Percentiles rank a stretch among this genome's conserved stretches.
Evolutionary conservation across 2,888 invertebrate genomes (phyloP).

Genomic region (Eumacrocentrus americanus): DNA sequence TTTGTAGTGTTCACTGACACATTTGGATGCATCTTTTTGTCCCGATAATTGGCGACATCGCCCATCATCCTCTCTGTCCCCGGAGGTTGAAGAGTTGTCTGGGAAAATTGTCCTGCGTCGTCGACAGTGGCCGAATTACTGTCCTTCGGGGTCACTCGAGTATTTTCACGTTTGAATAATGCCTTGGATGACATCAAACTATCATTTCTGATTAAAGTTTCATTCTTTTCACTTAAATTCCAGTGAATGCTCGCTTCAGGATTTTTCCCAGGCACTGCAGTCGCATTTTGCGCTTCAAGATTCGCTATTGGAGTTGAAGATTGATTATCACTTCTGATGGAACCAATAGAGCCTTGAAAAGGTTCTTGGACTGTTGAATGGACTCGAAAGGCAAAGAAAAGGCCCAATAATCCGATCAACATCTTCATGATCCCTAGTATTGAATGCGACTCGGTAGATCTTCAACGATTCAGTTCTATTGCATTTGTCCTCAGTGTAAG

Average conservation of each 20-base stretch:
- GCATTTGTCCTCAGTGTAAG: background rate
- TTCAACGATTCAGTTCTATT: background rate
- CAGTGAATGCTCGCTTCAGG: background rate
- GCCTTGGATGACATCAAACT: background rate
- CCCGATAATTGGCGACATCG: background rate
- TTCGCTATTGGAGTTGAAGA: background rate
- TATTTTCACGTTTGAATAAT: too few species aligned
- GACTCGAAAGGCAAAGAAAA: background rate
- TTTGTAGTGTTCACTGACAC: background rate
- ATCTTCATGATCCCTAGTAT: constrained; percentile 2
- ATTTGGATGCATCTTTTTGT: background rate
- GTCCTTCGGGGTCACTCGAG: too few species aligned
- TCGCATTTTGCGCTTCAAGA: background rate
- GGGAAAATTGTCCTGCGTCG: background rate
- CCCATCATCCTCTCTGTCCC: background rate
- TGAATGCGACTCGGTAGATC: constrained; percentile 1
- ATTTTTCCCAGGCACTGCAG: background rate
- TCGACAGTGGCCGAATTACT: background rate
- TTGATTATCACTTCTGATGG: background rate
- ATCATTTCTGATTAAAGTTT: background rate
- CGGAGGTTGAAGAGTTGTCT: background rate
- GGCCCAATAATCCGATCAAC: background rate
- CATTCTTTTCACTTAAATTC: background rate
- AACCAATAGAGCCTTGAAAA: background rate
- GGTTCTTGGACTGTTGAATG: background rate